Base-by-base conservation (phyloP, 2,113 vertebrate species). In the Poeciliopsis occidentalis region DNA sequence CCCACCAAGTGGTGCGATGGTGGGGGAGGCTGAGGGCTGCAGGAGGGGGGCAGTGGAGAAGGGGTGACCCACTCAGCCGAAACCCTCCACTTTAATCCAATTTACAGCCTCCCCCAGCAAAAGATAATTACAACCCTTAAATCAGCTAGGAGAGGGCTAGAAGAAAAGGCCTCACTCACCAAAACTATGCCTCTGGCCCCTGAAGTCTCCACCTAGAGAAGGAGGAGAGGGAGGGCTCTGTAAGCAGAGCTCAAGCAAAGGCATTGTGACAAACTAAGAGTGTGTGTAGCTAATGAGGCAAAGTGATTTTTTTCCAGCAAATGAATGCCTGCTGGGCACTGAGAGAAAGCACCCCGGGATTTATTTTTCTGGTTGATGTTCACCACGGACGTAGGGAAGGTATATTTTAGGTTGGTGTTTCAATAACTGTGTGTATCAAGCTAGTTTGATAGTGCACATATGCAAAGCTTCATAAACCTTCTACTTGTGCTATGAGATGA, bases 101-200 rank as follows among this genome's bases (percentile, higher is more conserved):
- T 97, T 97, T 97, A 96, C 95, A 96, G 95, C 95, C 96, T 96
- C 96, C 95, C 95, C 94, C 94, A 94, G 95, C 92, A 96, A 95
- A 96, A 97, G 95, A 97, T 97, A 96, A 96, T 97, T 97, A 96
- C 95, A 96, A 95, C 92, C 93, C 95, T 95, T 95, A 96, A 97
- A 96, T 95, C 95, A 95, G 96, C 93, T 87, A 93, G 92, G 84
- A 93, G 88, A 93, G 88, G 91, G 89, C 75, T 75, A 88, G 87
- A 89, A 86, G 89, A 92, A 92, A 96, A 94, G 94, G 91, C 94
- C 92, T 93, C 94, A 91, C 92, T 95, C 93, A 94, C 95, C 87
- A 88, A 95, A 96, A 94, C 93, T 93, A 93, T 91, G 90, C 95
- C 92, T 88, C 90, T 91, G 92, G 92, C 93, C 95, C 94, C 95